Base-by-base conservation (phyloP, 2,113 vertebrate species). In the Onychostoma macrolepis region DNA sequence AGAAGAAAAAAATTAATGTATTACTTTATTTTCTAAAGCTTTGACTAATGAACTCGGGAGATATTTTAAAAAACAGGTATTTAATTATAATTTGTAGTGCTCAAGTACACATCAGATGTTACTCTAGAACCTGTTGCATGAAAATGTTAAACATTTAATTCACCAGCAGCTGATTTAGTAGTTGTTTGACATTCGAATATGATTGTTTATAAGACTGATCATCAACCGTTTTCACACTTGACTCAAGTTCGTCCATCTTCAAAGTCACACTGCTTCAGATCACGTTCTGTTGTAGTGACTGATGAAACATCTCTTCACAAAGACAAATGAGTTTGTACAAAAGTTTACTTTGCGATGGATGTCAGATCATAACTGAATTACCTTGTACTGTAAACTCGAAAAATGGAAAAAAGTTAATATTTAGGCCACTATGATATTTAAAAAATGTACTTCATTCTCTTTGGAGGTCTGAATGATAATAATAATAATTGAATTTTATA, bases 121-220 rank as follows among this genome's bases (percentile, higher is more conserved):
- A 38, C 21, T 4, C 36, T 24, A 38, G 4, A 72, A 41, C 21
- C 69, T 21, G 69, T 38, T 38, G 21, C 69, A 33, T 72, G 33
- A 24, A 36, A 21, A 36, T 4, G 19, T 72, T 19, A 38, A 24
- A 72, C 69, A 24, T 72, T 41, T 24, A 41, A 24, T 41, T 72
- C 69, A 72, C 24, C 69, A 72, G 36, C 36, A 41, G 69, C 69
- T 72, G 19, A 72, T 72, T 72, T 38, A 24, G 69, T 24, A 72
- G 69, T 38, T 21, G 69, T 72, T 72, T 72, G 69, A 72, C 33
- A 2, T 38, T 72, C 1, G 21, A 72, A 72, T 72, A 41, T 72
- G 36, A 38, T 41, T 72, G 69, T 72, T 72, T 72, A 41, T 72
- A 72, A 67, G 19, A 69, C 65, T 69, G 65, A 67, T 67, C 65